A percentile compares a stretch with the other conserved stretches of the same genome.
Conservation (phyloP, 37 sponge, comb jelly and placozoan species). For the Oscarella lobularis region DNA sequence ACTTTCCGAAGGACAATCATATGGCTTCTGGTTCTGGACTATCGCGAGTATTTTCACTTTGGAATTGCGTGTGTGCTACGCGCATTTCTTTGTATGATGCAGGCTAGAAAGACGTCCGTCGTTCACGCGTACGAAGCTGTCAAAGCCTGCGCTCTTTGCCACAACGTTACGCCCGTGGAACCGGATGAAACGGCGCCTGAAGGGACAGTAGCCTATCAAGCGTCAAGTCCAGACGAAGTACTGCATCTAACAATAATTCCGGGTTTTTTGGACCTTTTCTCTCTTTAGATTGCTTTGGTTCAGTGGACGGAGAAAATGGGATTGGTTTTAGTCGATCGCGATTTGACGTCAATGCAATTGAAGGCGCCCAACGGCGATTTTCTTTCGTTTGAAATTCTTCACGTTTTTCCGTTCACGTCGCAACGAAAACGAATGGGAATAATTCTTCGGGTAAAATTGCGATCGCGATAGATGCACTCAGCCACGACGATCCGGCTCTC, state of each 20-base stretch:
- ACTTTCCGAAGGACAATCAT: no score
- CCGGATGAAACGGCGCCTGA: background rate
- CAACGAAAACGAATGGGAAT: slow-evolving; percentile 94
- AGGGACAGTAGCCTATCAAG: slow-evolving; percentile 47
- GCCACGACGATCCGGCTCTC: no score
- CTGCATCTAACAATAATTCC: background rate
- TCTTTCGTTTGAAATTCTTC: slow-evolving; percentile 41
- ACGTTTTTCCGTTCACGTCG: slow-evolving; percentile 87
- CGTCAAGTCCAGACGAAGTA: slow-evolving; percentile 92
- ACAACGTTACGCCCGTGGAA: slow-evolving; percentile 81
- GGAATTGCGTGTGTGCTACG: background rate
- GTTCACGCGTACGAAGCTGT: slow-evolving; percentile 48
- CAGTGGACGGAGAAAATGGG: slow-evolving; percentile 86
- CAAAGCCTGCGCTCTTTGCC: slow-evolving; percentile 73
- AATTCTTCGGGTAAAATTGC: slow-evolving; percentile 45
- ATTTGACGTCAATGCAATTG: slow-evolving; percentile 31
- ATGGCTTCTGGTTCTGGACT: no score
- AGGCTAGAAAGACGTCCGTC: slow-evolving; percentile 13
- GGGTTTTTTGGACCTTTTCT: slow-evolving; percentile 2
- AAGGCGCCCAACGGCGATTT: slow-evolving; percentile 26
- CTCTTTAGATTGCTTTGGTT: slow-evolving; percentile 68
- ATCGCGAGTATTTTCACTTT: no score
- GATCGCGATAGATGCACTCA: background rate
- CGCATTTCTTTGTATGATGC: background rate
- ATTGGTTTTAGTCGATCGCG: slow-evolving; percentile 36